Conservation (phyloP, 2,888 invertebrate genomes). For the Cancer borealis region DNA sequence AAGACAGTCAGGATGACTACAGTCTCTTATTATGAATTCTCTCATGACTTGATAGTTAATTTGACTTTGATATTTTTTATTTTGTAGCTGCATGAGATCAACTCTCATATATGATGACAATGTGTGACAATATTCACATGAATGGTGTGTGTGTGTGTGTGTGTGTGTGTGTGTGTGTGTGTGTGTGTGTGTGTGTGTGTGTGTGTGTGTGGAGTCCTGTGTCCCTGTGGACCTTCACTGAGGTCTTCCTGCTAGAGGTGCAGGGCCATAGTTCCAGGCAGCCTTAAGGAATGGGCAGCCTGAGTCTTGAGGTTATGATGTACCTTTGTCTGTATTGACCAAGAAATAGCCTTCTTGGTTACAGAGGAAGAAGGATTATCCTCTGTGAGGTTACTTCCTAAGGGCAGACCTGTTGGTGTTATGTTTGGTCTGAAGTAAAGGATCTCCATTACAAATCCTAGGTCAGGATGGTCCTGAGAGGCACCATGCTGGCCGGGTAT, state of each 20-base stretch:
- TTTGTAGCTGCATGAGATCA: conserved; percentile 14
- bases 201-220: not conserved
- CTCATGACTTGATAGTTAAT: not conserved
- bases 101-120: conserved; percentile 6
- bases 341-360: not conserved
- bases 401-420: not conserved
- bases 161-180: conserved; percentile 3
- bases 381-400: conserved; percentile 23
- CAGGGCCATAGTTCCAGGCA: not conserved
- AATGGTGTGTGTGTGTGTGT: conserved; percentile 7
- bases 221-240: not conserved
- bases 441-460: not conserved
- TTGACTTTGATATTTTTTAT: not conserved
- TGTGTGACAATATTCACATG: not conserved
- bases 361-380: not conserved
- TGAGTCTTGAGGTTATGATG: not conserved
- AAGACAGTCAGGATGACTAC: conserved; percentile 14
- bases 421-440: conserved; percentile 4
- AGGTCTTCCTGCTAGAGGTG: not conserved
- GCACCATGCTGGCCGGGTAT: not conserved
- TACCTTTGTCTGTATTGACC: not conserved
- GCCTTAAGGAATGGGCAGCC: conserved; percentile 14
- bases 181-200: too few relatives aligned
- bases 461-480: not conserved
- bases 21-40: conserved; percentile 7